Percentiles rank a stretch among this genome's conserved stretches.
phyloP scores from a whole-genome alignment of 2,113 vertebrate species.

The Tragelaphus buxtoni region DNA sequence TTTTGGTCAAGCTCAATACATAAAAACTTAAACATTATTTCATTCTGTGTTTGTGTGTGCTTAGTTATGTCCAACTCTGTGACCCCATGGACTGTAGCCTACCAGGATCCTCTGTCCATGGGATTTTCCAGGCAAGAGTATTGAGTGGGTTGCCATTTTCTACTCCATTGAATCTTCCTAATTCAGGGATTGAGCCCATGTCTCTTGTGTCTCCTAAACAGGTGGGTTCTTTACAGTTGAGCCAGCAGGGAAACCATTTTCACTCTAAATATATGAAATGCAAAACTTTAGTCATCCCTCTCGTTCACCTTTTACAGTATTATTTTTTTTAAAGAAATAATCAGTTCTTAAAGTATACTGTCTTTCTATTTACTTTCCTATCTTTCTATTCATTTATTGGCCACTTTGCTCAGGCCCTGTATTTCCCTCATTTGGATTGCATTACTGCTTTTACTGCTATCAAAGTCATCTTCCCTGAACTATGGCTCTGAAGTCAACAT shows the following conservation, averaged over 20 bases:
- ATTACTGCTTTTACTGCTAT: not conserved
- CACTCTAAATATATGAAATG: not conserved
- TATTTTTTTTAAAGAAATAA: not conserved
- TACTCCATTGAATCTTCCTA: not conserved
- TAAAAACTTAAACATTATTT: not conserved
- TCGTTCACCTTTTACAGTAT: not conserved
- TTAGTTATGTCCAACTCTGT: not conserved
- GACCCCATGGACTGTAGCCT: not conserved
- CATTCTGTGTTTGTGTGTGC: not conserved
- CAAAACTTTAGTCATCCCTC: not conserved
- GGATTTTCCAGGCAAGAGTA: not conserved
- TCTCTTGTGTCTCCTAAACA: not conserved
- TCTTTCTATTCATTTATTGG: not conserved
- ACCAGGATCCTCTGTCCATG: not conserved
- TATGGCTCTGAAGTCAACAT: not conserved
- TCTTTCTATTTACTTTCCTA: not conserved
- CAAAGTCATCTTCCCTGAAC: not conserved
- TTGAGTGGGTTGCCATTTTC: not conserved
- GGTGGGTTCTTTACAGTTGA: not conserved
- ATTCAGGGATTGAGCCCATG: not conserved
- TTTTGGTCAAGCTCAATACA: not conserved
- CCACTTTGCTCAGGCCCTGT: not conserved
- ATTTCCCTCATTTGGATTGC: not conserved
- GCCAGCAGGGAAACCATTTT: not conserved
- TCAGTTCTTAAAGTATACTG: not conserved